A percentile compares a stretch with the other conserved stretches of the same genome.
phyloP scores from a whole-genome alignment of 2,797 vertebrate species.

The Propithecus deckenii region DNA sequence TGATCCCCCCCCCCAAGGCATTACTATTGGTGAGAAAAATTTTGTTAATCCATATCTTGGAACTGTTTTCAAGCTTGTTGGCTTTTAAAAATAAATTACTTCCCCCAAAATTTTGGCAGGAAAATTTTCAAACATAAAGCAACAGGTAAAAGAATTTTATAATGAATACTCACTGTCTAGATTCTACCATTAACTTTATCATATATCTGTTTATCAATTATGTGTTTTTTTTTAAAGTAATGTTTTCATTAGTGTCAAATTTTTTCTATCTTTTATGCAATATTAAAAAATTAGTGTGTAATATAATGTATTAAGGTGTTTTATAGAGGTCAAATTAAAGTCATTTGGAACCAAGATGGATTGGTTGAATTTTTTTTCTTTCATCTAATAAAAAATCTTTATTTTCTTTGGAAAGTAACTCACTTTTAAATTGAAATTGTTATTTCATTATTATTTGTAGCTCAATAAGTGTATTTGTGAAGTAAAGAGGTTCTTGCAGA shows the following conservation, averaged over 20 bases:
- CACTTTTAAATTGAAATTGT: slow-evolving; percentile 28
- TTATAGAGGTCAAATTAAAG: background rate
- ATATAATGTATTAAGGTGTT: background rate
- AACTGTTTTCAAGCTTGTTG: background rate
- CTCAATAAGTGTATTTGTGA: background rate
- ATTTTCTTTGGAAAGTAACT: background rate
- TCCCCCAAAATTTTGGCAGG: background rate
- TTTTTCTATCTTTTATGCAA: slow-evolving; percentile 9
- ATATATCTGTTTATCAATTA: background rate
- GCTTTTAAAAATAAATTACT: slow-evolving; percentile 35
- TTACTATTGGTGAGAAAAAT: slow-evolving; percentile 24
- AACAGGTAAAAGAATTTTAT: slow-evolving; percentile 35
- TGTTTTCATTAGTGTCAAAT: background rate
- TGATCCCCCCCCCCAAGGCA: too few species aligned
- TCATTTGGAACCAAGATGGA: background rate
- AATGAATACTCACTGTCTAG: background rate
- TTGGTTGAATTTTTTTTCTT: background rate
- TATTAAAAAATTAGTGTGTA: slow-evolving; percentile 5
- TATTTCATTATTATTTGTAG: slow-evolving; percentile 28
- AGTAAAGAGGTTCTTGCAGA: background rate
- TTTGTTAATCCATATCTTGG: background rate
- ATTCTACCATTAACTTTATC: slow-evolving; percentile 18
- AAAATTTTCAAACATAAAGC: background rate
- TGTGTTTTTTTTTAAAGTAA: background rate
- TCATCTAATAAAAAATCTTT: background rate